These are phyloP conservation scores for Lapara coniferarum DNA, from an alignment of 2,888 invertebrate species.

Conservation along the genomic window DNA sequence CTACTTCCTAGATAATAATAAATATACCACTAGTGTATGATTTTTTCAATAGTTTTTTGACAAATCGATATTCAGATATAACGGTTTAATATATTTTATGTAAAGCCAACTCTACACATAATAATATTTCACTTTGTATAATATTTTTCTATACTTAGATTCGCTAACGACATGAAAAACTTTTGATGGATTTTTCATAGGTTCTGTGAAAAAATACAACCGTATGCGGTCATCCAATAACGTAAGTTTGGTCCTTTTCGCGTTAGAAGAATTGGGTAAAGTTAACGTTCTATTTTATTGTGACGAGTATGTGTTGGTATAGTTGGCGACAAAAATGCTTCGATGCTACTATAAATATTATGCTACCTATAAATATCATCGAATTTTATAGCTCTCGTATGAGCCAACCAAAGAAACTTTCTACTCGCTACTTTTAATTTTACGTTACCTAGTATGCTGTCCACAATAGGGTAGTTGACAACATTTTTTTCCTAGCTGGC, in stretches of 20 bases:
- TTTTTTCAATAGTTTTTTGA: neutral
- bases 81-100: neutral
- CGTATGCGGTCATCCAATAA: conserved; percentile 61
- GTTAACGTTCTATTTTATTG: conserved; percentile 30
- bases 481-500: too few species aligned
- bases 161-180: conserved; percentile 75
- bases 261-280: conserved; percentile 43
- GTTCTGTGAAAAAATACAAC: conserved; percentile 61
- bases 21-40: too few species aligned
- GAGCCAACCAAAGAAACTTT: too few species aligned
- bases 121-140: conserved; percentile 42
- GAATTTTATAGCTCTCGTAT: too few species aligned
- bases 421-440: too few species aligned
- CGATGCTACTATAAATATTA: too few species aligned
- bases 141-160: conserved; percentile 55
- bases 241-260: conserved; percentile 52
- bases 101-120: conserved; percentile 4
- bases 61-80: too few species aligned
- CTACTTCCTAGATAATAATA: too few species aligned
- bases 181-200: conserved; percentile 74
- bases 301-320: conserved; percentile 1
- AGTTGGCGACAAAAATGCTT: neutral
- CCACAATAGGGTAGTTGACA: too few species aligned
- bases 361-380: too few species aligned
- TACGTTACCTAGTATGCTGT: too few species aligned